A percentile compares a stretch with the other conserved stretches of the same genome.
phyloP scores from a whole-genome alignment of 2,113 vertebrate species.

The Serinus canaria region DNA sequence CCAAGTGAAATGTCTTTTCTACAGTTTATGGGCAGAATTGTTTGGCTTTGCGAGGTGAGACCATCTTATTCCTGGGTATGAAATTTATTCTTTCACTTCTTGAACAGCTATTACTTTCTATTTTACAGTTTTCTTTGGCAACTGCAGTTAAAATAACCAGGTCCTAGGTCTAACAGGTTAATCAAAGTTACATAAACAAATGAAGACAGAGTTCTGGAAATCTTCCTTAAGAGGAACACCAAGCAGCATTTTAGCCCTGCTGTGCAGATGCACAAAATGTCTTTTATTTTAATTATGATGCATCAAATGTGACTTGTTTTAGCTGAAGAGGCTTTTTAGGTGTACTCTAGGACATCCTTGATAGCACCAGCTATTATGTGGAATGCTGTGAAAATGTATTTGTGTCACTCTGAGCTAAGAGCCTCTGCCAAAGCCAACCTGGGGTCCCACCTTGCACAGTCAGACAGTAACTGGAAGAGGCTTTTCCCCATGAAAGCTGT shows the following conservation, averaged over 20 bases:
- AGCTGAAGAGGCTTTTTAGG: not conserved
- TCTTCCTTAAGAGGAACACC: not conserved
- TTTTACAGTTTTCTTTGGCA: not conserved
- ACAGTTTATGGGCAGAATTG: not conserved
- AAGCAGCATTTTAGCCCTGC: not conserved
- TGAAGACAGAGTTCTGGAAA: not conserved
- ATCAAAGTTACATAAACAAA: not conserved
- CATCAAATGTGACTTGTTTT: not conserved
- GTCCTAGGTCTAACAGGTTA: not conserved
- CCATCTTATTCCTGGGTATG: not conserved
- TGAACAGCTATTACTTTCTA: not conserved
- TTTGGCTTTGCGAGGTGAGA: not conserved
- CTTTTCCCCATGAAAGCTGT: not conserved
- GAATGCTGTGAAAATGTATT: not conserved
- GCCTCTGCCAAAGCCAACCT: not conserved
- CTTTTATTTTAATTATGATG: not conserved
- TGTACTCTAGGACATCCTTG: not conserved
- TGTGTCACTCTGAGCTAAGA: not conserved
- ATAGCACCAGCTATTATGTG: not conserved
- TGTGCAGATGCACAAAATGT: not conserved
- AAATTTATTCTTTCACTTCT: not conserved
- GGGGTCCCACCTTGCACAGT: not conserved
- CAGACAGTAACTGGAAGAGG: not conserved
- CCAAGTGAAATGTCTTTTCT: not conserved
- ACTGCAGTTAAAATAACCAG: not conserved